Evolutionary conservation across 2,113 vertebrate species (phyloP).

Genomic region (Hystrix cristata): DNA sequence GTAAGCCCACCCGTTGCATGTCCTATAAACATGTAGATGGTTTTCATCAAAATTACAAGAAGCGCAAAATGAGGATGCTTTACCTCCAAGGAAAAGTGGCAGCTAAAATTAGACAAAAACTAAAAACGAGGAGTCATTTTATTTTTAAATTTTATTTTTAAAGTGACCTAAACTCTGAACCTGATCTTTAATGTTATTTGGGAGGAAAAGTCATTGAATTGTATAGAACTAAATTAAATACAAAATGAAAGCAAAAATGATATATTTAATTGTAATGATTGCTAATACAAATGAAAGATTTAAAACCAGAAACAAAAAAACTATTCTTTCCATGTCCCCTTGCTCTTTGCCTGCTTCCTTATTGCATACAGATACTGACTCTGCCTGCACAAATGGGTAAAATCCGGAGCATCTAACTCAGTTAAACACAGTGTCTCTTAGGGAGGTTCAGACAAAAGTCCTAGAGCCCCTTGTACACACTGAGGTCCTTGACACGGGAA

Average conservation of each 20-base stretch:
- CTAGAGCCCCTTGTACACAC: fast-evolving
- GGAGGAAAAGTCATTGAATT: background rate
- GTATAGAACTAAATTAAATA: background rate
- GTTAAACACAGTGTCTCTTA: too few relatives aligned
- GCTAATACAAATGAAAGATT: too few relatives aligned
- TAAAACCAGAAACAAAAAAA: background rate
- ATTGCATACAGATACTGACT: fast-evolving
- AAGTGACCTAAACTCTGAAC: background rate
- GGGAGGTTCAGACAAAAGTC: too few relatives aligned
- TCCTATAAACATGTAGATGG: background rate
- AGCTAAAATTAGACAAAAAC: background rate
- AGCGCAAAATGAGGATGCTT: background rate
- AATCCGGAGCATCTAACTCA: fast-evolving
- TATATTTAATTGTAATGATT: background rate
- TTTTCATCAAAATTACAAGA: background rate
- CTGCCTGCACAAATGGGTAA: fast-evolving
- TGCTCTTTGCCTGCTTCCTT: too few relatives aligned
- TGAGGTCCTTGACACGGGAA: fast-evolving
- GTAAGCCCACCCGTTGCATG: fast-evolving
- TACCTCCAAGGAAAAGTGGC: background rate
- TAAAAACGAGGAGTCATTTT: background rate
- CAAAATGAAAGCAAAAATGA: background rate
- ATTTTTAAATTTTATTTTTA: too few relatives aligned
- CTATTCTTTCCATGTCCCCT: too few relatives aligned
- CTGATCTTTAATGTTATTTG: background rate